A percentile compares a stretch with the other conserved stretches of the same genome.
These are phyloP conservation scores for Aphodius granarius DNA, from an alignment of 2,888 invertebrate species.

Conservation along the genomic window DNA sequence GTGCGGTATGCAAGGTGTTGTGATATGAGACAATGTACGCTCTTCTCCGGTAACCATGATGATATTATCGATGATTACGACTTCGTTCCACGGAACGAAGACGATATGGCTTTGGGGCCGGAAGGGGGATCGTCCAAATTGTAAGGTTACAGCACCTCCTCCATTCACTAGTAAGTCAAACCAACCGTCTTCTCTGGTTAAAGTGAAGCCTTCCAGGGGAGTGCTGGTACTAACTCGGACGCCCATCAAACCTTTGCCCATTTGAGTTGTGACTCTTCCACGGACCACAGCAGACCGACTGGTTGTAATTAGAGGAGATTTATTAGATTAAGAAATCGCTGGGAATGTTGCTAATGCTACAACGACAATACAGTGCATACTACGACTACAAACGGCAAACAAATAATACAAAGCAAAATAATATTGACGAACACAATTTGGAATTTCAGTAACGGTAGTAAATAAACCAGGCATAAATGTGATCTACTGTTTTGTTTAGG, in stretches of 20 bases:
- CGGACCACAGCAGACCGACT: conserved; percentile 97
- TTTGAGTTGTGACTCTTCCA: conserved; percentile 88
- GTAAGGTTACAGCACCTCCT: conserved; percentile 94
- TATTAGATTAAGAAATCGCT: conserved; percentile 6
- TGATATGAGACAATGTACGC: conserved; percentile 64
- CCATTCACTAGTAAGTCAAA: conserved; percentile 99
- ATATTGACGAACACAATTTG: conserved; percentile 52
- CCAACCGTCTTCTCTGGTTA: conserved; percentile 91
- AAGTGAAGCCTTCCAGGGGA: conserved; percentile 93
- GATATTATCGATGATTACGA: conserved; percentile 90
- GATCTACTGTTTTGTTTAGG: conserved; percentile 10
- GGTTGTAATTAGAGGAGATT: conserved; percentile 37
- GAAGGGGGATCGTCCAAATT: conserved; percentile 91
- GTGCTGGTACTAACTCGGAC: conserved; percentile 93
- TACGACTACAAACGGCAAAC: conserved; percentile 18
- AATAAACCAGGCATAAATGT: conserved; percentile 42
- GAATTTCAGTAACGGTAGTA: conserved; percentile 40
- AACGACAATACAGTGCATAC: background rate
- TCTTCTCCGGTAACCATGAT: conserved; percentile 84
- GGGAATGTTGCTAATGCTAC: conserved; percentile 11
- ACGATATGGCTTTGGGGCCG: conserved; percentile 85
- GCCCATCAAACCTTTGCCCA: conserved; percentile 92
- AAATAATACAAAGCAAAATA: conserved; percentile 46
- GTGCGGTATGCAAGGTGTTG: conserved; percentile 83
- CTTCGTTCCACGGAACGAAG: conserved; percentile 97